A percentile compares a stretch with the other conserved stretches of the same genome.
These are phyloP conservation scores for Denticeps clupeoides DNA, from an alignment of 2,797 vertebrate species.

Conservation along the genomic window DNA sequence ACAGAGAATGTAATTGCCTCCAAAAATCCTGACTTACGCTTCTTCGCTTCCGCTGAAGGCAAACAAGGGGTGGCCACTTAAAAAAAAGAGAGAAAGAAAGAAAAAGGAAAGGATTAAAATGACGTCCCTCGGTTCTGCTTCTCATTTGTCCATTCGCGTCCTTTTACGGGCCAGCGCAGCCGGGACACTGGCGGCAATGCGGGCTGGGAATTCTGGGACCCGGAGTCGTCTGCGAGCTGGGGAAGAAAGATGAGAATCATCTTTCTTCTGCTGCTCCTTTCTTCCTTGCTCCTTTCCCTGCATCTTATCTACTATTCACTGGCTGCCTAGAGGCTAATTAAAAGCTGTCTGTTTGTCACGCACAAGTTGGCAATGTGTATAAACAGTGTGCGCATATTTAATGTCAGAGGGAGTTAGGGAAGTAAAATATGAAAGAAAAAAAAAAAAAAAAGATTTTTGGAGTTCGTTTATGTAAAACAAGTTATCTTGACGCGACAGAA, in stretches of 20 bases:
- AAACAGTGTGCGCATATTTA: slow-evolving; percentile 23
- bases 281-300: not conserved
- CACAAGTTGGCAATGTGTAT: slow-evolving; percentile 28
- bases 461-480: no score
- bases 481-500: no score
- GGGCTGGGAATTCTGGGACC: no score
- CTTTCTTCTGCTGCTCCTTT: not conserved
- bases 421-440: not conserved
- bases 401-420: not conserved
- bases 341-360: slow-evolving; percentile 30
- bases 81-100: no score
- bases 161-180: no score
- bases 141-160: no score
- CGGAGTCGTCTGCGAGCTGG: no score
- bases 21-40: not conserved
- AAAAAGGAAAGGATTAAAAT: no score
- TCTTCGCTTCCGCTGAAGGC: slow-evolving; percentile 5
- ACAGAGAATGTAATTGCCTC: slow-evolving; percentile 12
- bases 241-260: no score
- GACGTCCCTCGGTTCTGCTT: no score
- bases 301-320: slow-evolving; percentile 5
- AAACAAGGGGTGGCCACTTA: slow-evolving; percentile 5
- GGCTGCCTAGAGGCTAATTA: slow-evolving; percentile 29
- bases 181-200: no score
- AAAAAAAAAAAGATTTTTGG: not conserved